Evolutionary conservation across 2,113 vertebrate species (phyloP).

Genomic region (Lota lota): DNA sequence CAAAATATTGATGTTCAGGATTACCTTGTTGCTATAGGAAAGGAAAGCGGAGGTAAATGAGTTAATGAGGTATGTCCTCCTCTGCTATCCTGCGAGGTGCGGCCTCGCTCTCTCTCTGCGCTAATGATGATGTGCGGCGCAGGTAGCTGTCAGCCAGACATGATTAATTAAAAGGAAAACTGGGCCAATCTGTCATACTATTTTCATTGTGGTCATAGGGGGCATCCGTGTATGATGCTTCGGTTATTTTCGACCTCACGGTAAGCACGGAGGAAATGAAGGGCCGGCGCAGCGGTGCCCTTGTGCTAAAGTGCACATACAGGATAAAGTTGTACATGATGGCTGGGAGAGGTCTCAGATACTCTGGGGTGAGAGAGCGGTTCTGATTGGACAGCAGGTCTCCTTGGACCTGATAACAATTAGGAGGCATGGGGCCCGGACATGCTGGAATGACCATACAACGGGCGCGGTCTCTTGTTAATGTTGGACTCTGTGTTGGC

Average conservation of each 20-base stretch:
- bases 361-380: constrained; percentile 11
- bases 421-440: constrained; percentile 25
- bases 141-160: constrained; percentile 68
- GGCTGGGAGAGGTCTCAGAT: constrained; percentile 23
- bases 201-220: constrained; percentile 57
- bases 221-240: constrained; percentile 11
- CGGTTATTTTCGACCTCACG: constrained; percentile 17
- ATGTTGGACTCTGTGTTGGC: no score
- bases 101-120: constrained; percentile 50
- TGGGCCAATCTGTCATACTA: constrained; percentile 70
- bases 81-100: constrained; percentile 52
- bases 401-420: constrained; percentile 46
- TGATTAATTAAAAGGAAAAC: constrained; percentile 75
- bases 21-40: constrained; percentile 43
- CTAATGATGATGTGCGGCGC: constrained; percentile 71
- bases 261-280: not conserved
- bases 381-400: constrained; percentile 18
- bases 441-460: no score
- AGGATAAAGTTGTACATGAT: constrained; percentile 1
- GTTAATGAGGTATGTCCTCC: constrained; percentile 71
- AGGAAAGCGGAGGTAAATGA: constrained; percentile 55
- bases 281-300: not conserved
- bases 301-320: not conserved
- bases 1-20: constrained; percentile 30
- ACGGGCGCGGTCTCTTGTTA: no score